Percentiles rank a stretch among this genome's conserved stretches.
phyloP scores from a whole-genome alignment of 2,113 vertebrate genomes.

The Lamprologus ornatipinnis region DNA sequence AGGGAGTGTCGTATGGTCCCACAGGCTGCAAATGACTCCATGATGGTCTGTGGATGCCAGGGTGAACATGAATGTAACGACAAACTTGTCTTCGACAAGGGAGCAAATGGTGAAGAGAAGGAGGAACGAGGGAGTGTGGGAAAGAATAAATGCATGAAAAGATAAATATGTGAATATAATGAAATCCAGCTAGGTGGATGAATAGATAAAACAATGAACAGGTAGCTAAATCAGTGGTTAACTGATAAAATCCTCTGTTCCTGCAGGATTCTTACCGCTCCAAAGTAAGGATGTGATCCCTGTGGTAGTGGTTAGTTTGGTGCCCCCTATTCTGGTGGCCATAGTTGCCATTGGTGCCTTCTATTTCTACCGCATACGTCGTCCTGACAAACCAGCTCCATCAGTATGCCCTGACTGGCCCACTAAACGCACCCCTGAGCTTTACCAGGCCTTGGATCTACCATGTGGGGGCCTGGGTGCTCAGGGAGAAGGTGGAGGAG shows the following conservation, averaged over 20 bases:
- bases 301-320: conserved; percentile 81
- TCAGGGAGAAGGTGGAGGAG: background rate
- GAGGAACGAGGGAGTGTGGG: background rate
- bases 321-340: conserved; percentile 77
- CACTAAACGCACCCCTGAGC: conserved; percentile 50
- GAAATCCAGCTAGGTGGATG: background rate
- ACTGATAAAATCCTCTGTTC: background rate
- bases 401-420: conserved; percentile 70
- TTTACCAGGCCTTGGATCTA: conserved; percentile 52
- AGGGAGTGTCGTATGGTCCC: conserved; percentile 76
- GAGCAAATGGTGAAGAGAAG: conserved; percentile 68
- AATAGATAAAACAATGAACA: background rate
- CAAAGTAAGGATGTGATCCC: conserved; percentile 81
- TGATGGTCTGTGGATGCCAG: conserved; percentile 79
- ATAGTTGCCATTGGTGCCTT: conserved; percentile 72
- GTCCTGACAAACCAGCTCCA: conserved; percentile 51
- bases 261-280: conserved; percentile 76
- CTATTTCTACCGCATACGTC: conserved; percentile 80
- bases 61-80: conserved; percentile 84
- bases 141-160: background rate
- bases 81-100: conserved; percentile 81
- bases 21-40: conserved; percentile 54
- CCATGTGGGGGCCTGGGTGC: background rate
- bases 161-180: background rate
- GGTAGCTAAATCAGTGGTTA: background rate